Evolutionary conservation across 1,140 invertebrate genomes (phyloP), one percentile per base, ranked within the genome.

Genomic region (Oncopeltus fasciatus): DNA sequence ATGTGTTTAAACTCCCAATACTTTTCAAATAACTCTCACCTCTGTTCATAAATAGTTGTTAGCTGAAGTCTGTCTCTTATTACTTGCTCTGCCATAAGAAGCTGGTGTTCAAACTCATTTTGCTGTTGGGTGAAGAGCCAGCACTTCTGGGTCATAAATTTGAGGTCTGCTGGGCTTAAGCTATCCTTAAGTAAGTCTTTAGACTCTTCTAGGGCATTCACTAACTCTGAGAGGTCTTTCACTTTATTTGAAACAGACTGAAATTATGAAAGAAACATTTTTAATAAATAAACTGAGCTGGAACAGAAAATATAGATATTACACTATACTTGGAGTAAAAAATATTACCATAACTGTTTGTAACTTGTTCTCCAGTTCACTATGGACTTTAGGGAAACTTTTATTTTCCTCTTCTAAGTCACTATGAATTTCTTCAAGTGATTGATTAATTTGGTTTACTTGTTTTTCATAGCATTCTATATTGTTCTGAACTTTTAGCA

Each of bases 131-230:
- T 79, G 8, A 91, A 72, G 49, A 89, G 75, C 77, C 86, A 85
- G 38, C 84, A 76, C 66, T 83, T 80, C 69, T 92, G 88, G 64
- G 83, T 85, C 4, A 92, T 79, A 9, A 83, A 77, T 69, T 90
- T 90, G 72, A 90, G 84, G 67, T 96, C 92, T n/a, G 84, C 81
- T 0, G 90, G 87, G 71, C 87, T 90, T 2, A 95, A 77, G 61
- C 85, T 86, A 67, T 90, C 86, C 66, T 88, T 86, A 8, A 96
- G 75, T 73, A 92, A 83, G 72, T 90, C 87, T 67, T 90, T 85
- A 26, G 81, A 83, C 0, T 85, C 80, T 27, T 81, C 81, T 2
- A 57, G 49, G 4, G 49, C 20, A 24, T 26, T 24, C 5, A 53
- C 49, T 53, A 24, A 12, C 24, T 53, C 49, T 3, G 62, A 49